Evolutionary conservation across 2,888 invertebrate species (phyloP).

Genomic region (Hylaea fasciaria): DNA sequence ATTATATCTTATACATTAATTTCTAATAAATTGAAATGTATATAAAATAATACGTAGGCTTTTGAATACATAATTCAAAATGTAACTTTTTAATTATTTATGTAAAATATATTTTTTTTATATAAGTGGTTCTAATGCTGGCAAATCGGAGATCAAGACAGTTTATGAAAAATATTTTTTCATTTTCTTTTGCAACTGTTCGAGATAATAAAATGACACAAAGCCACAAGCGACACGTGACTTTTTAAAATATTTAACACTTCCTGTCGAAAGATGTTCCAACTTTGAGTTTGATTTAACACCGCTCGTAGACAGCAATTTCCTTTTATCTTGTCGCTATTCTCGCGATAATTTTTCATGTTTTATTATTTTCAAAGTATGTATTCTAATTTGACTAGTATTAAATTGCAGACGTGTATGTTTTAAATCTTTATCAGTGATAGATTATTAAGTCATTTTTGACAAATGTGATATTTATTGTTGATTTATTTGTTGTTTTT

Average conservation of each 20-base stretch:
- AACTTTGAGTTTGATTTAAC: conserved; percentile 83
- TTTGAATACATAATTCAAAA: too few species aligned
- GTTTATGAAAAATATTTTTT: background rate
- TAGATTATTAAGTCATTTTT: conserved; percentile 16
- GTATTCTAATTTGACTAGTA: conserved; percentile 60
- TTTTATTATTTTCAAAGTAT: conserved; percentile 53
- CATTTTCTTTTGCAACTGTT: conserved; percentile 17
- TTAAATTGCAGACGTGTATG: conserved; percentile 45
- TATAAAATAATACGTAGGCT: too few species aligned
- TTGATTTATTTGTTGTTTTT: conserved; percentile 15
- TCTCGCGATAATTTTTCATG: conserved; percentile 61
- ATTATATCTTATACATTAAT: too few species aligned
- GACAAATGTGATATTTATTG: conserved; percentile 12
- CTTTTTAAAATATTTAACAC: conserved; percentile 77
- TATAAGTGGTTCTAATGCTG: too few species aligned
- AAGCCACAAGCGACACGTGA: conserved; percentile 43
- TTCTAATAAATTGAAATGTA: too few species aligned
- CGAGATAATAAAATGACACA: conserved; percentile 63
- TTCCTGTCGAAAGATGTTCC: conserved; percentile 81
- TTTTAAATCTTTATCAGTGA: conserved; percentile 19
- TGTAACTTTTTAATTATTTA: too few species aligned
- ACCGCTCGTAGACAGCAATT: conserved; percentile 75
- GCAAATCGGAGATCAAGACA: background rate
- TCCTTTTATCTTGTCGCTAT: conserved; percentile 72
- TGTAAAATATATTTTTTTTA: too few species aligned